Base-by-base conservation (phyloP, 1,140 invertebrate genomes). In the Leptonema lineaticorne region DNA sequence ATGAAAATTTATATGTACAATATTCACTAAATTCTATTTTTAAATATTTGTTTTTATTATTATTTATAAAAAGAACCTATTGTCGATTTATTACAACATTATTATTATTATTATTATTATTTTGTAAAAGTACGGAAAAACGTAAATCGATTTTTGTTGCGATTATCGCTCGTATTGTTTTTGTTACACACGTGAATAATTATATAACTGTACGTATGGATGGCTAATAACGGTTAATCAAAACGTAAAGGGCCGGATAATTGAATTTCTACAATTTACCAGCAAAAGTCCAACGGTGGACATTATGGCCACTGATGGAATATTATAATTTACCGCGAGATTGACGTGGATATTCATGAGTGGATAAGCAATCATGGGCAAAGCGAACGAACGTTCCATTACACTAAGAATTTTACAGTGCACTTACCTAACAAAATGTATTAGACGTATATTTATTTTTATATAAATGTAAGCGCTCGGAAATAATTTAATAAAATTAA, bases 381-480 rank as follows among this genome's bases (percentile, higher is more conserved):
- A 64, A 29, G 24, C 46, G 30, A 64, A 28, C 20, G 62, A 64
- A 45, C 62, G 46, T 64, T 16, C 46, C 62, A 50, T 53, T 50
- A 50, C 37, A 7, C 27, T n/a, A 28, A n/a, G 60, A 63, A 45
- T 64, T 50, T 50, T 62, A 33, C 62, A 64, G 45, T 64, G 46
- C 62, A 50, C 62, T 64, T 64, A 64, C 62, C 62, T 46, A 64
- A 64, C 30, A 50, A 16, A 64, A 50, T 64, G 62, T 50, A 29
- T n/a, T n/a, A n/a, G n/a, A n/a, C 50, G 62, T 26, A 64, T 64
- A 50, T 28, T 45, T 64, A 64, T 41, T n/a, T n/a, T n/a, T 64
- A 50, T 28, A 9, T 27, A 4, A 11, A 20, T 30, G 62, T 16
- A 50, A 64, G 58, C 33, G 30, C 29, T 62, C 9, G 58, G 58